A percentile compares a stretch with the other conserved stretches of the same genome.
phyloP scores from a whole-genome alignment of 2,888 invertebrate species.

The Drosophila pullipes region DNA sequence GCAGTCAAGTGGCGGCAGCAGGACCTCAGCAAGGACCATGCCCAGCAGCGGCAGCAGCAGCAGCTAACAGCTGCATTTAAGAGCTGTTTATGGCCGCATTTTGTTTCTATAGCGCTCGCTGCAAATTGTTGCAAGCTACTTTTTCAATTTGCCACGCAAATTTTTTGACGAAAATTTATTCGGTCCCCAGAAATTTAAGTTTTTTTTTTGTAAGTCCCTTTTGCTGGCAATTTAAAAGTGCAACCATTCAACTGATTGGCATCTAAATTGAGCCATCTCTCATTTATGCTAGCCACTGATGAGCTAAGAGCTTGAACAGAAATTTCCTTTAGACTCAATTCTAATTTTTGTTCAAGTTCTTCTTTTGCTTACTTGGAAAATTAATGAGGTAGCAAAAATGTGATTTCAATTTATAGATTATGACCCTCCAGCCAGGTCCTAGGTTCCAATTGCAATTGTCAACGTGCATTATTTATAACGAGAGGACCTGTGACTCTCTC shows the following conservation, averaged over 20 bases:
- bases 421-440: constrained; percentile 28
- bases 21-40: constrained; percentile 17
- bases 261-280: constrained; percentile 70
- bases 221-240: constrained; percentile 17
- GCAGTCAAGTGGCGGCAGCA: constrained; percentile 67
- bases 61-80: constrained; percentile 61
- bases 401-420: constrained; percentile 75
- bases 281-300: constrained; percentile 44
- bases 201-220: not conserved
- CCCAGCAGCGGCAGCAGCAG: constrained; percentile 8
- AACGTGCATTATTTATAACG: constrained; percentile 71
- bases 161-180: constrained; percentile 40
- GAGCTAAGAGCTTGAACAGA: constrained; percentile 17
- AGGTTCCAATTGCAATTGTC: constrained; percentile 46
- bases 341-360: constrained; percentile 5
- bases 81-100: constrained; percentile 62
- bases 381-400: constrained; percentile 75
- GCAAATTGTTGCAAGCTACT: constrained; percentile 53
- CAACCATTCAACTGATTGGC: constrained; percentile 56
- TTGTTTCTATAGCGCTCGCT: constrained; percentile 29
- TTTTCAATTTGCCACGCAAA: constrained; percentile 42
- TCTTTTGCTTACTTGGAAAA: constrained; percentile 35
- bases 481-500: constrained; percentile 4
- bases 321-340: constrained; percentile 29
- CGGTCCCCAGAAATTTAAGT: constrained; percentile 5